phyloP scores from a whole-genome alignment of 1,140 invertebrate species.

The Apis florea region DNA sequence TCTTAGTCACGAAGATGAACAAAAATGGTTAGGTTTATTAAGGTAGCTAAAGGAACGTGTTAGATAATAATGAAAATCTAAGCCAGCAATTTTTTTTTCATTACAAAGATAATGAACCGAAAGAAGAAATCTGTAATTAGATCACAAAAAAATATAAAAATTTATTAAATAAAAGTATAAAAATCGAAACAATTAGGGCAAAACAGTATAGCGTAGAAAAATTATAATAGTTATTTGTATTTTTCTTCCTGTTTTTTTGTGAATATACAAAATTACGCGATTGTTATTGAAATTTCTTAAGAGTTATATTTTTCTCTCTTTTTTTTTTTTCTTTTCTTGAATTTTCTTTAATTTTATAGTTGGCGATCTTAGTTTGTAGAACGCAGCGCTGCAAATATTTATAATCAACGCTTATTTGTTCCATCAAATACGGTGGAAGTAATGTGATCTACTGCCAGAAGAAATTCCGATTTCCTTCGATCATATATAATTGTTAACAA shows the following conservation, averaged over 20 bases:
- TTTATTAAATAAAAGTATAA: background rate
- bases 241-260: conserved; percentile 9
- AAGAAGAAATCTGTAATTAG: background rate
- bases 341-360: background rate
- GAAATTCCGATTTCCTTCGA: conserved; percentile 42
- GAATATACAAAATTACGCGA: conserved; percentile 6
- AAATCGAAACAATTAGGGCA: conserved; percentile 3
- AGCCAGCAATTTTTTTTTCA: background rate
- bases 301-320: conserved; percentile 10
- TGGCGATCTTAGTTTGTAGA: background rate
- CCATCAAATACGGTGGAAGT: conserved; percentile 12
- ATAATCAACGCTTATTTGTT: conserved; percentile 34
- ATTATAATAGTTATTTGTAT: background rate
- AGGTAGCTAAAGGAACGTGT: background rate
- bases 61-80: background rate
- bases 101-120: background rate
- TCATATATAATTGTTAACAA: conserved; percentile 1
- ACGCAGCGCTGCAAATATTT: background rate
- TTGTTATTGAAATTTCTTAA: too few species aligned
- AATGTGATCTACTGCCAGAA: conserved; percentile 49
- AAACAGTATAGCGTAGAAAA: background rate
- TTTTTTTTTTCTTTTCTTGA: background rate
- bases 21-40: background rate
- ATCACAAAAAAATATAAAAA: background rate
- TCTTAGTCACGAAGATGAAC: conserved; percentile 23